Base-by-base conservation (phyloP, 2,888 invertebrate species). In the Aspidapion aeneum region DNA sequence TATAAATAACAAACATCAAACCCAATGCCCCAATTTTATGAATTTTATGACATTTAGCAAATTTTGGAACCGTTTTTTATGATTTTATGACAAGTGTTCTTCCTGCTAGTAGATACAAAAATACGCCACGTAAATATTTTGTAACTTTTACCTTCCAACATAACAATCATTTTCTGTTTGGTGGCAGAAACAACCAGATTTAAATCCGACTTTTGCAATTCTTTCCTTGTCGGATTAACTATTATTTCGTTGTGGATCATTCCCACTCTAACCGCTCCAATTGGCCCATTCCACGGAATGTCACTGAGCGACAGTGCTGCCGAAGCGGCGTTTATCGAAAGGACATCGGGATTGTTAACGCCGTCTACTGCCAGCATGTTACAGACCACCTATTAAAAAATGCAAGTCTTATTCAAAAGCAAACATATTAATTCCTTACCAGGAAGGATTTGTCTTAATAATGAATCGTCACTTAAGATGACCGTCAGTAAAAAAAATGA, bases 211-310 rank as follows among this genome's bases (percentile, higher is more conserved):
- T 84, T 76, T 69, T 89, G 85, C 63, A 95, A 79, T 78, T 97
- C 93, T 61, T 87, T 86, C 54, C 95, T 84, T 0, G 95, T 93
- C 0, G 98, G 99, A 82, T 98, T 98, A 2, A 91, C 79, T 12
- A 90, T 74, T 1, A 93, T 77, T 75, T 93, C 90, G 68, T 88
- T 87, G 71, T 91, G 88, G 61, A 91, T 84, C 60, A 90, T 80
- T 1, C 96, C 98, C 66, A 99, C 81, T 73, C 98, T 84, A 0
- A 98, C 96, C 56, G 98, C 96, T 0, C 94, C 98, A 0, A 99
- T 84, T 0, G 98, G 98, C 1, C 98, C 98, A 75, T 90, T 88
- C 96, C 98, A 98, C 0, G 98, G 98, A 67, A 98, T 93, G 78
- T 96, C 93, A 22, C 98, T 98, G 19, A 98, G 70, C 1, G 91